Evolutionary conservation across 2,113 vertebrate species (phyloP), one percentile per base, ranked within the genome.

Genomic region (Xenotilapia leptura): DNA sequence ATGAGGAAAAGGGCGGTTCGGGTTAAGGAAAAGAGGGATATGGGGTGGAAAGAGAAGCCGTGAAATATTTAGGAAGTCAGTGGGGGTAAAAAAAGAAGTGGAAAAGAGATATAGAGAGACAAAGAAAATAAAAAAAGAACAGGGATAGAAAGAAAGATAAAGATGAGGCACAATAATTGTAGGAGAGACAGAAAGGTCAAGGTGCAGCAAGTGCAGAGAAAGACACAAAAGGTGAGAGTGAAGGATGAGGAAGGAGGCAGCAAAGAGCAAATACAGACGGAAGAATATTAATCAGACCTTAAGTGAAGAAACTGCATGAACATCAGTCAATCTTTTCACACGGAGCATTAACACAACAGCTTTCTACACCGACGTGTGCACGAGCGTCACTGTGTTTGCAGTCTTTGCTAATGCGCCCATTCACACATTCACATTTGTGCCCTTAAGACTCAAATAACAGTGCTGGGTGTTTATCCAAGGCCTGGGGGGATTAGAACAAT

Each of bases 401-500:
- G 58, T 45, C 68, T 60, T 77, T 56, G 58, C 77, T 87, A 87
- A 94, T 93, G 73, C 58, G 17, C 58, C 53, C 53, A 54, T 88
- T 91, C 82, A 87, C 85, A 90, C 77, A 38, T 83, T 83, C 53
- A 47, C 83, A 54, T 31, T 55, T 60, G 81, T 21, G 62, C 47
- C 60, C 56, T 85, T 47, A 73, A 95, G 93, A 93, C 94, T 94
- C 93, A 93, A 94, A 89, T 89, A 87, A 91, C 87, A 87, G 79
- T 53, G 84, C 54, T 70, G 26, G 13, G 81, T 93, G 90, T 94
- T 95, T 94, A 93, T 87, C 15, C 89, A 88, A 15, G 85, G 70
- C 79, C 89, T 36, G 38, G n/a, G 21, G 92, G 92, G 93, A 94
- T 86, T 91, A 77, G 6, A 86, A 82, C 77, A 83, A 87, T 73